These are phyloP conservation scores for Steinernema hermaphroditum DNA, from an alignment of 2,888 invertebrate species.

Conservation along the genomic window DNA sequence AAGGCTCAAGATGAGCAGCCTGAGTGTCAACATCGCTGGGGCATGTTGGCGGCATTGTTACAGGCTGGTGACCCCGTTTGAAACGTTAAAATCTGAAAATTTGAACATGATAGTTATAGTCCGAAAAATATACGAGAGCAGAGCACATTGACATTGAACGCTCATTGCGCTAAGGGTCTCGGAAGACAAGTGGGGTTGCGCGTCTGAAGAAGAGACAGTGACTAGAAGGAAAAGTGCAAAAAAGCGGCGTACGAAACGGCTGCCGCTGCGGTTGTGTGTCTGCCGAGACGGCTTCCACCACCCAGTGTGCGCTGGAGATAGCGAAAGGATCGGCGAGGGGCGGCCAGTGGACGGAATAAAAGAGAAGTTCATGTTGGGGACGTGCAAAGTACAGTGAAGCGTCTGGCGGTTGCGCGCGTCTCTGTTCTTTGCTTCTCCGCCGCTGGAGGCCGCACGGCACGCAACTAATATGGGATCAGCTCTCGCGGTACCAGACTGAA, in stretches of 20 bases:
- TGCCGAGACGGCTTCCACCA: constrained; percentile 1
- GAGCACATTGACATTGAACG: neutral
- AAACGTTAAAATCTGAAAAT: too few species aligned
- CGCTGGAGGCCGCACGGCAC: neutral
- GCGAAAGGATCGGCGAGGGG: constrained; percentile 20
- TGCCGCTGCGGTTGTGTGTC: constrained; percentile 18
- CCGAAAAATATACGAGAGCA: neutral
- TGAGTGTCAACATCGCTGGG: constrained; percentile 21
- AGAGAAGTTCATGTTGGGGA: constrained; percentile 21
- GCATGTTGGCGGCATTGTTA: constrained; percentile 16
- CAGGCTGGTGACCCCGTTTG: constrained; percentile 12
- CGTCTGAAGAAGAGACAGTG: constrained; percentile 3
- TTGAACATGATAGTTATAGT: neutral
- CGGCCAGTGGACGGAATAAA: constrained; percentile 1
- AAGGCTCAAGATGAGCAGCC: neutral
- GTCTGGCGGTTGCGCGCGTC: constrained; percentile 16
- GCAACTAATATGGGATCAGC: constrained; percentile 1
- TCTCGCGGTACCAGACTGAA: neutral
- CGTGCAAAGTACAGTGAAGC: constrained; percentile 28
- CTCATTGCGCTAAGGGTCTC: neutral
- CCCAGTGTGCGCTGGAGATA: constrained; percentile 10
- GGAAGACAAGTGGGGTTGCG: neutral
- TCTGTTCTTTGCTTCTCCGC: constrained; percentile 7
- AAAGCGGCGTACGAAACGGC: neutral
- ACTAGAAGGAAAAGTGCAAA: constrained; percentile 1